Percentiles rank a stretch among this genome's conserved stretches.
These are phyloP conservation scores for Chrysochloris asiatica DNA, from an alignment of 2,113 vertebrate genomes.

Conservation along the genomic window DNA sequence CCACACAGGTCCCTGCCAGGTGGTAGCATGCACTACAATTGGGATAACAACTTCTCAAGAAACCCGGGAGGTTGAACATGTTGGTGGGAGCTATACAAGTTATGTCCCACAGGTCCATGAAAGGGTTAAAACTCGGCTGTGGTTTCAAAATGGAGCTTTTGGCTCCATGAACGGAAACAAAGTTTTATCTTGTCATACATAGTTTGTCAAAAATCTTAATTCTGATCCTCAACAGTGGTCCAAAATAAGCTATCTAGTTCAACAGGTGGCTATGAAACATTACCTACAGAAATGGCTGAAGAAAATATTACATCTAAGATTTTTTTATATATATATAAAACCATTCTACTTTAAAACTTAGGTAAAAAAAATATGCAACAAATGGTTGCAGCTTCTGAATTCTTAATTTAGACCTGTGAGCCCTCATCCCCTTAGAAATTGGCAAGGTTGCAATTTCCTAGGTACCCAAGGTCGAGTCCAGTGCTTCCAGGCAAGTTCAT, in stretches of 20 bases:
- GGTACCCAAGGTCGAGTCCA: conserved; percentile 78
- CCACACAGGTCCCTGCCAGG: neutral
- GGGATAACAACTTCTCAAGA: neutral
- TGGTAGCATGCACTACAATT: neutral
- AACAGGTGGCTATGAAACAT: conserved; percentile 80
- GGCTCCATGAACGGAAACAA: conserved; percentile 60
- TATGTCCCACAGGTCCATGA: neutral
- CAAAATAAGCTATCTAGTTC: conserved; percentile 60
- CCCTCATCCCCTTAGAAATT: conserved; percentile 81
- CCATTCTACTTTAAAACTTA: conserved; percentile 83
- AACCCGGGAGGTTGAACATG: neutral
- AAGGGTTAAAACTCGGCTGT: conserved; percentile 10
- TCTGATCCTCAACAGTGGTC: conserved; percentile 29
- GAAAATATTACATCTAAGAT: conserved; percentile 83
- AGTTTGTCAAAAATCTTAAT: conserved; percentile 44
- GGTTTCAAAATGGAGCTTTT: conserved; percentile 47
- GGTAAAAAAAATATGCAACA: conserved; percentile 81
- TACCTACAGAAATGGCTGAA: conserved; percentile 80
- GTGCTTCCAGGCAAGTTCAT: conserved; percentile 88
- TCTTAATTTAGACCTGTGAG: conserved; percentile 80
- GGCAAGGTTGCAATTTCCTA: conserved; percentile 80
- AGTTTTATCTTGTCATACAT: conserved; percentile 60
- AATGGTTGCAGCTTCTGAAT: conserved; percentile 80
- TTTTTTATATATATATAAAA: conserved; percentile 75
- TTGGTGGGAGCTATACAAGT: neutral